phyloP scores from a whole-genome alignment of 2,113 vertebrate genomes.

The Camelus bactrianus region DNA sequence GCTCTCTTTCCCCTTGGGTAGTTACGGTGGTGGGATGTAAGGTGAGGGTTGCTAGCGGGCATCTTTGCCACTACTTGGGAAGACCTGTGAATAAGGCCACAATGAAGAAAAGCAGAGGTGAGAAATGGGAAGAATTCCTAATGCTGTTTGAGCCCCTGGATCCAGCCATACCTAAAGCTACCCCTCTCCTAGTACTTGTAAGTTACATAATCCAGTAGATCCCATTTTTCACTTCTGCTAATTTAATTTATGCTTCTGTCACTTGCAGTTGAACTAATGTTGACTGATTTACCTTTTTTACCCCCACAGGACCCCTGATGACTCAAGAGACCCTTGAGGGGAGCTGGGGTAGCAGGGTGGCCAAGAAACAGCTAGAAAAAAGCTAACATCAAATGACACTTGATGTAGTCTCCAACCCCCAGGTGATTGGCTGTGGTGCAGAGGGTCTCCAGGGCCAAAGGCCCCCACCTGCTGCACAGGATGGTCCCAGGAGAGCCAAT shows the following conservation, averaged over 20 bases:
- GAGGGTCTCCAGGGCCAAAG: background rate
- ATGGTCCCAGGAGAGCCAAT: accelerated
- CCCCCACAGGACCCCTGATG: background rate
- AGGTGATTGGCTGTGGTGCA: accelerated
- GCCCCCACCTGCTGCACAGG: background rate
- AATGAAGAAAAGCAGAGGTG: background rate
- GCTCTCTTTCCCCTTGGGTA: background rate
- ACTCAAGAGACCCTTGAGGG: background rate
- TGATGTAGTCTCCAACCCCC: background rate
- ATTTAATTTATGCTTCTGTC: background rate
- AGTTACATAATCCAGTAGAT: background rate
- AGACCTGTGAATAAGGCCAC: background rate
- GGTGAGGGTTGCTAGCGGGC: background rate
- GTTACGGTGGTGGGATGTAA: background rate
- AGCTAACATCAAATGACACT: background rate
- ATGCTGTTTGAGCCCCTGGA: background rate
- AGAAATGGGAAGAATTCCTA: background rate
- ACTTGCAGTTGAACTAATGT: background rate
- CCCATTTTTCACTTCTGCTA: background rate
- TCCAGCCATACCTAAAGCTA: background rate
- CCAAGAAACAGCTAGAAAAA: background rate
- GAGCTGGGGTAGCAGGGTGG: background rate
- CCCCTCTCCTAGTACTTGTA: background rate
- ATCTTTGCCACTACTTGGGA: background rate
- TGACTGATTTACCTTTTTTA: background rate